phyloP scores from a whole-genome alignment of 2,113 vertebrate genomes.

The Cyanocitta stelleri region DNA sequence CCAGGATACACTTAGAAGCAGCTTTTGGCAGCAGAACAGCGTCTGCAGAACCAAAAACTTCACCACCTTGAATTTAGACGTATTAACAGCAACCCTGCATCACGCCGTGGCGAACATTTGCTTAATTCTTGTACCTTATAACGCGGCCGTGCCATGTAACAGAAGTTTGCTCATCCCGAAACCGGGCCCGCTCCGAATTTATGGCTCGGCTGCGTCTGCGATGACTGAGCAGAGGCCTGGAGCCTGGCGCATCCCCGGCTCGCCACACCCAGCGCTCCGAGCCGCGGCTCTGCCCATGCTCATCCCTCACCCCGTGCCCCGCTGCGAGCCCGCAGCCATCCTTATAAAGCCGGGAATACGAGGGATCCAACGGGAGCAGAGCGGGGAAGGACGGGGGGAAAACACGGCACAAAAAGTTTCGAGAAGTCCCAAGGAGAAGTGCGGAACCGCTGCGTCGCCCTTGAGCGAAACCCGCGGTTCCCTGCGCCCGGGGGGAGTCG shows the following conservation, averaged over 20 bases:
- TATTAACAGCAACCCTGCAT: not conserved
- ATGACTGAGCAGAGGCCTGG: conserved; percentile 28
- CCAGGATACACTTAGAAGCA: not conserved
- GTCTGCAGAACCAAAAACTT: not conserved
- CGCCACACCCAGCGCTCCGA: conserved; percentile 64
- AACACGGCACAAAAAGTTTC: not conserved
- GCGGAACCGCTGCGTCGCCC: not conserved
- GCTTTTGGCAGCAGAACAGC: not conserved
- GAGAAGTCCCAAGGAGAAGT: not conserved
- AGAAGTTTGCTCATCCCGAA: conserved; percentile 6
- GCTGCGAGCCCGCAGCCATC: not conserved
- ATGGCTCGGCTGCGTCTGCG: not conserved
- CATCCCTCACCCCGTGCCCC: not conserved
- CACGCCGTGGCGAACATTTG: not conserved
- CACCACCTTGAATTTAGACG: not conserved
- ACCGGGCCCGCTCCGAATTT: not conserved
- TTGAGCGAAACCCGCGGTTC: not conserved
- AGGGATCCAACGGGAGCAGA: not conserved
- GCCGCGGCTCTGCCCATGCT: not conserved
- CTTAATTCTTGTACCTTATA: not conserved
- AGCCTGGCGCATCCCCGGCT: conserved; percentile 37
- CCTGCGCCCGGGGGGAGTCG: rapidly evolving
- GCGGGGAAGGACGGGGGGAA: not conserved
- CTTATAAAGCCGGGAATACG: conserved; percentile 9
- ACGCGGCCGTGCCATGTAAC: not conserved